Evolutionary conservation across 2,888 invertebrate species (phyloP), one percentile per base, ranked within the genome.

Genomic region (Melikaiella ostensackeni): DNA sequence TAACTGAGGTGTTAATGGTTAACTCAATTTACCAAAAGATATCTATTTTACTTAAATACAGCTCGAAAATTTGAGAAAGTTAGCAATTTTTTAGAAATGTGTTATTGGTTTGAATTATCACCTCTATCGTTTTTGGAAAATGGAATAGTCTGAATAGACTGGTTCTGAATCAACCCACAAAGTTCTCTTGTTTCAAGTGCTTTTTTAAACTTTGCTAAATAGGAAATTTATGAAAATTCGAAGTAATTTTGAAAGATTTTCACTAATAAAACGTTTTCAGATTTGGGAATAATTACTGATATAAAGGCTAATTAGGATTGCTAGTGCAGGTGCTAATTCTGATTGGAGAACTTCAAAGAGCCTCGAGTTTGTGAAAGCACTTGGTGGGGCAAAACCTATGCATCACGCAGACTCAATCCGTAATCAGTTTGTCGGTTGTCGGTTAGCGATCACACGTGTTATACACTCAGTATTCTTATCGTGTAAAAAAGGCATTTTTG

Each of bases 361-460:
- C 46, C 30, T 70, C 46, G 46, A 70, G 66, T 70, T 7, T 46
- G 66, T 70, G 66, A 70, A 70, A 70, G 66, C 27, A 66, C 5
- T 27, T 50, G 66, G 66, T n/a, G 66, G 66, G 66, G 66, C 30
- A 46, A 19, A 50, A 30, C 42, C 46, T 30, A 46, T 46, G 42
- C 30, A 70, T 50, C 66, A 30, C 46, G 27, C 46, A 30, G 66
- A 7, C 46, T 46, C 42, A 66, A 63, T 66, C 2, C n/a, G 21
- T 30, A 30, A 46, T 70, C 66, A 70, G 66, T 70, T 70, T 64
- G 35, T 64, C 64, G 19, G 19, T 19, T 70, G 46, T 27, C 64
- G 24, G 50, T 2, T n/a, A 13, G 57, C 21, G 13, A 57, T 57
- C 57, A 57, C 11, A 57, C 24, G 24, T 27, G 57, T 57, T 11